These are phyloP conservation scores for Campoletis raptor DNA, from an alignment of 2,888 invertebrate species.

Conservation along the genomic window DNA sequence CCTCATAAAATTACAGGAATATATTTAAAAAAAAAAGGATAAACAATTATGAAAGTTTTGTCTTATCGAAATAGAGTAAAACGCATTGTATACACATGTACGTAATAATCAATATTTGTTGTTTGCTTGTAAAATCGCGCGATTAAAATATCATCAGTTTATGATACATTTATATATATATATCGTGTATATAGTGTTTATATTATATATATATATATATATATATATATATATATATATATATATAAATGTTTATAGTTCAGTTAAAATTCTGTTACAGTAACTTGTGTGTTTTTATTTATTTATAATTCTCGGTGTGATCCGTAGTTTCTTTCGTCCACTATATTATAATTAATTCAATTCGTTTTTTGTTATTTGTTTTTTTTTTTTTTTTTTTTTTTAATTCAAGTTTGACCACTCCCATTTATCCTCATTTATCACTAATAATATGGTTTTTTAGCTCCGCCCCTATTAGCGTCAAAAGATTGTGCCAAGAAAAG, in stretches of 20 bases:
- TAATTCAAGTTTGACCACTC: slow-evolving; percentile 56
- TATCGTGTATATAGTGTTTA: slow-evolving; percentile 55
- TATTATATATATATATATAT: slow-evolving; percentile 69
- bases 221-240: slow-evolving; percentile 72
- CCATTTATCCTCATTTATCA: slow-evolving; percentile 30
- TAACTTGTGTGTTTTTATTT: slow-evolving; percentile 27
- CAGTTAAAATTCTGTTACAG: slow-evolving; percentile 79
- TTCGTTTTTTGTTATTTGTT: slow-evolving; percentile 42
- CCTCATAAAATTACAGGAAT: background rate
- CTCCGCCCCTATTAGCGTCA: slow-evolving; percentile 49
- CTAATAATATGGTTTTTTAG: slow-evolving; percentile 43
- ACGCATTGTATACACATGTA: slow-evolving; percentile 23
- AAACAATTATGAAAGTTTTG: background rate
- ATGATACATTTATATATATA: slow-evolving; percentile 72
- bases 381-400: background rate
- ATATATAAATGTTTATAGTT: slow-evolving; percentile 76
- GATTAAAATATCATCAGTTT: slow-evolving; percentile 82
- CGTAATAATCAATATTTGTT: slow-evolving; percentile 53
- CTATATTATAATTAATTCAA: slow-evolving; percentile 59
- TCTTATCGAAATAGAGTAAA: slow-evolving; percentile 17
- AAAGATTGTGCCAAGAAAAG: slow-evolving; percentile 44
- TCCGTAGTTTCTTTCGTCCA: slow-evolving; percentile 47
- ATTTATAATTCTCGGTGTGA: slow-evolving; percentile 60
- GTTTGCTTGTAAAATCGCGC: slow-evolving; percentile 78
- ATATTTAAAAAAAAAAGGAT: background rate